Conservation (phyloP, 2,888 invertebrate species). For the Dugesia japonica region DNA sequence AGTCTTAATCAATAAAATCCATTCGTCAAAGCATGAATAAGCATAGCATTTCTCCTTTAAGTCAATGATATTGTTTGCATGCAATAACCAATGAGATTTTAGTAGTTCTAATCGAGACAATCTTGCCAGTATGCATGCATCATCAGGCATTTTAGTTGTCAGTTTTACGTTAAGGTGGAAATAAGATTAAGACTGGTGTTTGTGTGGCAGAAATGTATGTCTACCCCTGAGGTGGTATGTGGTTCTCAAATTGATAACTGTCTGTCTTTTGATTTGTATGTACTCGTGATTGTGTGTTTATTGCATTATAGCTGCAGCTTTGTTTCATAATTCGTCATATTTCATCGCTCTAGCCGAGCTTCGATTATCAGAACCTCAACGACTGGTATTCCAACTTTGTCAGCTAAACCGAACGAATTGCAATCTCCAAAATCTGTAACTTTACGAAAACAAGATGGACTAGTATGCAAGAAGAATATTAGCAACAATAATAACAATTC, state of each 20-base stretch:
- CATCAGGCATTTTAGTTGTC: too few species aligned
- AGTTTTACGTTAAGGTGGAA: background rate
- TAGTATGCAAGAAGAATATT: background rate
- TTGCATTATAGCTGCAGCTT: conserved; percentile 3
- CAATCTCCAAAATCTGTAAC: background rate
- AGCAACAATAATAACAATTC: background rate
- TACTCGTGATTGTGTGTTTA: background rate
- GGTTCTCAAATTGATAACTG: conserved; percentile 11
- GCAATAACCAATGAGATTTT: background rate
- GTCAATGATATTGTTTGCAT: conserved; percentile 20
- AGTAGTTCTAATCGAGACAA: background rate
- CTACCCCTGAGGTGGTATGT: background rate
- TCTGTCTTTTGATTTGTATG: background rate
- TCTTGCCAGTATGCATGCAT: background rate
- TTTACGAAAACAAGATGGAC: background rate
- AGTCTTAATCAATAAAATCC: conserved; percentile 10
- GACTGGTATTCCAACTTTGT: background rate
- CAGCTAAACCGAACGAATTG: background rate
- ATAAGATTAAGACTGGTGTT: background rate
- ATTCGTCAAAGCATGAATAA: conserved; percentile 20
- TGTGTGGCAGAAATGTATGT: conserved; percentile 6
- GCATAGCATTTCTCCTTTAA: conserved; percentile 3
- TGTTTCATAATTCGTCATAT: background rate
- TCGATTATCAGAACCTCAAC: background rate
- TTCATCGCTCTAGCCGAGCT: conserved; percentile 11